Conservation (phyloP, 2,113 vertebrate species). For the Micronycteris hirsuta region DNA sequence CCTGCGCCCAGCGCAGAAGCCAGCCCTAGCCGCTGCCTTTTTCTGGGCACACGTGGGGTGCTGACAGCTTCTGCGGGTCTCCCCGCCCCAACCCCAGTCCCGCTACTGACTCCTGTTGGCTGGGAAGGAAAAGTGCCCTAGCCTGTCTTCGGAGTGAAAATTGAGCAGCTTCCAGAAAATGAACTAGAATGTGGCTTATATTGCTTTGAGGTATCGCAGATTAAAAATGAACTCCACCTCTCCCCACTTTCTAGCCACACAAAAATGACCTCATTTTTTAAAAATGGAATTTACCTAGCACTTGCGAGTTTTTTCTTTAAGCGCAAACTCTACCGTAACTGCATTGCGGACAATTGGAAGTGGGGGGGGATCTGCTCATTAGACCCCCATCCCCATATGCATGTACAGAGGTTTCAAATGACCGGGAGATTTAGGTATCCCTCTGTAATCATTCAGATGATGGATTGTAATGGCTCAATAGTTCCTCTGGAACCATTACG, state of each 20-base stretch:
- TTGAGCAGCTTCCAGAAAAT: slow-evolving; percentile 13
- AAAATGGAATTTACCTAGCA: slow-evolving; percentile 21
- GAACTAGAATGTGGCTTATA: background rate
- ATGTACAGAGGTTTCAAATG: slow-evolving; percentile 76
- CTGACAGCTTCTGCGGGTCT: background rate
- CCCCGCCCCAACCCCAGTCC: background rate
- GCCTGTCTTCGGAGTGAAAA: background rate
- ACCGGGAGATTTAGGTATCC: slow-evolving; percentile 80
- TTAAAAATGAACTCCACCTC: slow-evolving; percentile 24
- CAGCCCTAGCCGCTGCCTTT: accelerated
- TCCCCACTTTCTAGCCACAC: background rate
- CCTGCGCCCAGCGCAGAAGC: background rate
- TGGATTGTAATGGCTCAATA: slow-evolving; percentile 78
- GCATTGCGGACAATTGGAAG: background rate
- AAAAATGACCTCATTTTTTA: background rate
- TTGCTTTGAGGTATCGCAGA: slow-evolving; percentile 6
- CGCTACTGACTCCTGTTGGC: background rate
- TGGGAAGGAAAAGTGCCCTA: background rate
- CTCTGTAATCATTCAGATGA: slow-evolving; percentile 81
- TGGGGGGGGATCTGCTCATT: background rate
- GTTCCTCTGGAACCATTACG: slow-evolving; percentile 81
- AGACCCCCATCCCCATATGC: background rate
- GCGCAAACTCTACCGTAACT: background rate
- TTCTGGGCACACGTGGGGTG: accelerated
- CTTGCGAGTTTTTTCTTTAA: background rate